phyloP scores from a whole-genome alignment of 2,113 vertebrate genomes.

The Paralichthys olivaceus region DNA sequence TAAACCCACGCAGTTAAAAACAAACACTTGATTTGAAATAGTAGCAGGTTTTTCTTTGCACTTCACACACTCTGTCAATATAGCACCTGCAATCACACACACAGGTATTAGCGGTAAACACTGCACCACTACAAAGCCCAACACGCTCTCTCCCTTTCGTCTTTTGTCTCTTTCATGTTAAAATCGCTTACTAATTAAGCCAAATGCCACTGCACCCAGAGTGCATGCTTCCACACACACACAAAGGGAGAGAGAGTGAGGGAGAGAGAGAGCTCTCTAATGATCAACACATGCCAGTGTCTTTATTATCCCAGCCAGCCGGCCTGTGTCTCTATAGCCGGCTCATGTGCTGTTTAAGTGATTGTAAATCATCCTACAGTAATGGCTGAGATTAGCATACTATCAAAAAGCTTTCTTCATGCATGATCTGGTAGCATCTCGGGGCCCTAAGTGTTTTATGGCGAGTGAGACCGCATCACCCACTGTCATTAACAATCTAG shows the following conservation, averaged over 20 bases:
- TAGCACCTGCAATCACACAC: slow-evolving; percentile 5
- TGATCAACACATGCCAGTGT: slow-evolving; percentile 73
- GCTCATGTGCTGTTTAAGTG: slow-evolving; percentile 70
- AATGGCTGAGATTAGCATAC: slow-evolving; percentile 83
- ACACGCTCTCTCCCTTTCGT: slow-evolving; percentile 45
- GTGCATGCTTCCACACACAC: slow-evolving; percentile 46
- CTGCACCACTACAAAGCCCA: slow-evolving; percentile 34
- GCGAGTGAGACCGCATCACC: slow-evolving; percentile 63
- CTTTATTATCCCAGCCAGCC: slow-evolving; percentile 75
- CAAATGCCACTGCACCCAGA: slow-evolving; percentile 73
- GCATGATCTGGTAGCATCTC: slow-evolving; percentile 76
- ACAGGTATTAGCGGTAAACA: slow-evolving; percentile 25
- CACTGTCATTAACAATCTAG: slow-evolving; percentile 65
- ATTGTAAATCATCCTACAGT: slow-evolving; percentile 81
- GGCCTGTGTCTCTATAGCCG: slow-evolving; percentile 59
- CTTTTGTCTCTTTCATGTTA: slow-evolving; percentile 69
- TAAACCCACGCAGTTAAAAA: background rate
- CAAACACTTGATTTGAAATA: background rate
- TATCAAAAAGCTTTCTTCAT: slow-evolving; percentile 84
- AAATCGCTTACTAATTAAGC: slow-evolving; percentile 71
- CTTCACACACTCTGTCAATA: slow-evolving; percentile 5
- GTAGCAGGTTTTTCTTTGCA: background rate
- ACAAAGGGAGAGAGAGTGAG: slow-evolving; percentile 18
- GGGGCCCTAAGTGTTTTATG: slow-evolving; percentile 82
- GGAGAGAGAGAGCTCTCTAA: slow-evolving; percentile 64